phyloP scores from a whole-genome alignment of 2,113 vertebrate species.

The Caranx melampygus region DNA sequence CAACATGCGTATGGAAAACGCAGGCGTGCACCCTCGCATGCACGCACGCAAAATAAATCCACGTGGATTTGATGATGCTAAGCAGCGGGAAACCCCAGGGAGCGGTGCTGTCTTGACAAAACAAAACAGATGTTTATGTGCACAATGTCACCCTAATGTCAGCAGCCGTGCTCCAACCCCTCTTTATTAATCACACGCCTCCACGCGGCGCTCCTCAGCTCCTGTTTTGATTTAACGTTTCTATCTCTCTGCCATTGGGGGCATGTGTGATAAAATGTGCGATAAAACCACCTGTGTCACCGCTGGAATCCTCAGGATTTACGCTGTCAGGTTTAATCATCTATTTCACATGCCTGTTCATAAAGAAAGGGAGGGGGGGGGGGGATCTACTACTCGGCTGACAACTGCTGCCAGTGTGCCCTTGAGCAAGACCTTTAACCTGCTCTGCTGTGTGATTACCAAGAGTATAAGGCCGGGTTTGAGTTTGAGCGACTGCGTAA shows the following conservation, averaged over 20 bases:
- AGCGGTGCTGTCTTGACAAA: slow-evolving; percentile 67
- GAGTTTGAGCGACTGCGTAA: slow-evolving; percentile 16
- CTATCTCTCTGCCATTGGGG: slow-evolving; percentile 18
- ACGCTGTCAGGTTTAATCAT: slow-evolving; percentile 57
- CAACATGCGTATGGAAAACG: slow-evolving; percentile 8
- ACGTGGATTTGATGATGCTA: slow-evolving; percentile 65
- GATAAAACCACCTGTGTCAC: slow-evolving; percentile 57
- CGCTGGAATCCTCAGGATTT: slow-evolving; percentile 42
- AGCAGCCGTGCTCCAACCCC: slow-evolving; percentile 35
- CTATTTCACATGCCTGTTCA: slow-evolving; percentile 39
- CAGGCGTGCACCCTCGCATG: background rate
- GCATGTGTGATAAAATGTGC: slow-evolving; percentile 35
- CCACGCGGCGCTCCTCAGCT: slow-evolving; percentile 7
- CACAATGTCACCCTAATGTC: slow-evolving; percentile 68
- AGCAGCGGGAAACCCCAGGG: slow-evolving; percentile 65
- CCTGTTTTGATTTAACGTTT: slow-evolving; percentile 48
- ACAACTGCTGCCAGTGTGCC: slow-evolving; percentile 36
- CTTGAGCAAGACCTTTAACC: slow-evolving; percentile 63
- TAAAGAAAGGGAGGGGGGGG: background rate
- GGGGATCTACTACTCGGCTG: slow-evolving; percentile 4
- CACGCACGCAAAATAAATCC: slow-evolving; percentile 41
- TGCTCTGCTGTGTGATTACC: slow-evolving; percentile 9
- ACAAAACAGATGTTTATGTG: slow-evolving; percentile 75
- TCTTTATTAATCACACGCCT: slow-evolving; percentile 47
- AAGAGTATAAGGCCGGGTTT: background rate